Evolutionary conservation across 2,113 vertebrate species (phyloP).

Genomic region (Odontesthes bonariensis): DNA sequence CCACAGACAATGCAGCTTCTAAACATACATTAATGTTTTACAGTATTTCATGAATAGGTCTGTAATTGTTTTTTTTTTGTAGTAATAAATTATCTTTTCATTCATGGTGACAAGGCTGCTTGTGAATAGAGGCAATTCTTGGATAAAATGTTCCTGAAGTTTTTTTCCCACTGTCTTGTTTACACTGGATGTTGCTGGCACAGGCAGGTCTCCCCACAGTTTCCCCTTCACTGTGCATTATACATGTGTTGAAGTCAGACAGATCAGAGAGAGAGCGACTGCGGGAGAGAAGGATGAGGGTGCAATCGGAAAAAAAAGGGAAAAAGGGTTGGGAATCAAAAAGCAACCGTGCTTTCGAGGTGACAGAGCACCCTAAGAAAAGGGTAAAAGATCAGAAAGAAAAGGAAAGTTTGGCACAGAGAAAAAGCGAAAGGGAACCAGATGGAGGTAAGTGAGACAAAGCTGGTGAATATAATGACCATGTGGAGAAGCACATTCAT

Average conservation of each 20-base stretch:
- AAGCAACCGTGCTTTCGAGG: conserved; percentile 41
- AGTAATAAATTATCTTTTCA: neutral
- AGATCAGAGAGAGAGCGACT: conserved; percentile 64
- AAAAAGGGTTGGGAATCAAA: conserved; percentile 32
- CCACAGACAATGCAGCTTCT: conserved; percentile 6
- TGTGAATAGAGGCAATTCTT: conserved; percentile 2
- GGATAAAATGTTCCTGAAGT: conserved; percentile 1
- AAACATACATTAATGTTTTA: conserved; percentile 46
- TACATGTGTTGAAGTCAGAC: conserved; percentile 73
- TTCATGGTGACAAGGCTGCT: conserved; percentile 8
- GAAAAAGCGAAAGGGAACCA: conserved; percentile 6
- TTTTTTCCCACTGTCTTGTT: conserved; percentile 48
- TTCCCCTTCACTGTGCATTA: conserved; percentile 77
- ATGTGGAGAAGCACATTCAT: conserved; percentile 50
- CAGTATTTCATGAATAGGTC: conserved; percentile 17
- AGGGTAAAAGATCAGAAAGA: conserved; percentile 23
- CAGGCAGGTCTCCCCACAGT: conserved; percentile 71
- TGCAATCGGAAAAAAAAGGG: conserved; percentile 12
- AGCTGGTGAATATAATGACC: conserved; percentile 40
- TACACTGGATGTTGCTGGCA: conserved; percentile 74
- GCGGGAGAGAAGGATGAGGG: conserved; percentile 49
- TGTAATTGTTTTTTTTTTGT: conserved; percentile 11
- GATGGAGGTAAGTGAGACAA: conserved; percentile 1
- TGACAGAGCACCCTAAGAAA: conserved; percentile 17
- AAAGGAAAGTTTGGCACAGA: conserved; percentile 1